These are phyloP conservation scores for Phenacoccus solenopsis DNA, from an alignment of 1,140 invertebrate species.

Conservation along the genomic window DNA sequence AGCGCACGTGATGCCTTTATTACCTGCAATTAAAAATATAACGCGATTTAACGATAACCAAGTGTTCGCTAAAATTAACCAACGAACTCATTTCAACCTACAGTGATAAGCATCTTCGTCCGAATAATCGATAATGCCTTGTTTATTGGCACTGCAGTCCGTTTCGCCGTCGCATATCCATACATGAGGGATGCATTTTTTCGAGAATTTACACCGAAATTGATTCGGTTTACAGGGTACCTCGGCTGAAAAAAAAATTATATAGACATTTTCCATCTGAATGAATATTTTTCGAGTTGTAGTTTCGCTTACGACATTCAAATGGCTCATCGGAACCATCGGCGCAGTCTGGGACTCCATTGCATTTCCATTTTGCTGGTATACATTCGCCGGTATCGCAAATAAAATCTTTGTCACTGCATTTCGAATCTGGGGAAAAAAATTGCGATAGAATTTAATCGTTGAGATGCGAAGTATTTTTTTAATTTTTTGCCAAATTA, in stretches of 20 bases:
- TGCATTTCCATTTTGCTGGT: slow-evolving; percentile 47
- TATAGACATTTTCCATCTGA: slow-evolving; percentile 14
- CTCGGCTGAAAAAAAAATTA: slow-evolving; percentile 32
- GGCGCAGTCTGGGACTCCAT: slow-evolving; percentile 45
- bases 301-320: slow-evolving; percentile 39
- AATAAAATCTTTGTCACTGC: slow-evolving; percentile 37
- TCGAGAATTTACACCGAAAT: slow-evolving; percentile 46
- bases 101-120: slow-evolving; percentile 44
- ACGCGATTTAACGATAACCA: too few species aligned
- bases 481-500: neutral
- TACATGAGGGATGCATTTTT: slow-evolving; percentile 56
- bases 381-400: slow-evolving; percentile 50
- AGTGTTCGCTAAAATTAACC: neutral
- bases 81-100: slow-evolving; percentile 28
- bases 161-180: slow-evolving; percentile 66
- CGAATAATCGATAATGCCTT: slow-evolving; percentile 40
- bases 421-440: neutral
- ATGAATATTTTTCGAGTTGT: slow-evolving; percentile 23
- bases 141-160: slow-evolving; percentile 54
- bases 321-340: slow-evolving; percentile 52
- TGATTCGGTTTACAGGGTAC: slow-evolving; percentile 44
- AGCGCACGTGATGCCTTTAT: slow-evolving; percentile 38
- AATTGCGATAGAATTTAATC: neutral
- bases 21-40: slow-evolving; percentile 36
- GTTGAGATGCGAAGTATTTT: neutral